These are phyloP conservation scores for Gallinago nigripennis DNA, from an alignment of 2,797 vertebrate species.

Conservation along the genomic window DNA sequence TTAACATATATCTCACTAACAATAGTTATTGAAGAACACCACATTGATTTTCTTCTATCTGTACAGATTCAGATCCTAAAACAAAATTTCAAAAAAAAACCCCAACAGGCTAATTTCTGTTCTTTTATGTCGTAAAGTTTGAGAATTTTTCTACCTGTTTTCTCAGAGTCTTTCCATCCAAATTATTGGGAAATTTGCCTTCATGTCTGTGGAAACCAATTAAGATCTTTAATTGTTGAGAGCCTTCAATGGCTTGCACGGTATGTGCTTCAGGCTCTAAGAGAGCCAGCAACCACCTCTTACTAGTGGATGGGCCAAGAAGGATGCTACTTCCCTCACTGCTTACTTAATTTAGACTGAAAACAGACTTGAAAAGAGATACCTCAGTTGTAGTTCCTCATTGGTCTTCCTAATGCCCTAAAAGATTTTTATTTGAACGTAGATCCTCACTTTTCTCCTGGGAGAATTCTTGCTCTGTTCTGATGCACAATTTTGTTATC, in stretches of 20 bases:
- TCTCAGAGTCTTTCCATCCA: neutral
- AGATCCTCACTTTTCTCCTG: neutral
- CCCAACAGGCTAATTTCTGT: neutral
- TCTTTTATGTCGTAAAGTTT: neutral
- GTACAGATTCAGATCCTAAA: neutral
- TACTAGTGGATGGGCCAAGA: neutral
- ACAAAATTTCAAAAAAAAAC: fast-evolving
- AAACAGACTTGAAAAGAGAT: neutral
- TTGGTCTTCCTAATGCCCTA: neutral
- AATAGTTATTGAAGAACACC: neutral
- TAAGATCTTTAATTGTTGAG: neutral
- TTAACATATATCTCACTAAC: neutral
- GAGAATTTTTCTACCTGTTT: neutral
- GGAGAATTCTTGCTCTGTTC: neutral
- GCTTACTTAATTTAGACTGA: neutral
- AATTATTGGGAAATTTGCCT: neutral
- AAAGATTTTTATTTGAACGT: neutral
- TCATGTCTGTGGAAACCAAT: neutral
- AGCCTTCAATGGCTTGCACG: neutral
- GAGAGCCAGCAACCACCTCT: neutral
- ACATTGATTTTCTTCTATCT: neutral
- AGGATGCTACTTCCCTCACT: neutral
- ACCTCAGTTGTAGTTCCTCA: neutral
- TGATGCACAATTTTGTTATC: neutral
- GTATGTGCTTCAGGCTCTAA: neutral